Percentiles rank a stretch among this genome's conserved stretches.
These are phyloP conservation scores for Brenthis daphne DNA, from an alignment of 2,888 invertebrate species.

Conservation along the genomic window DNA sequence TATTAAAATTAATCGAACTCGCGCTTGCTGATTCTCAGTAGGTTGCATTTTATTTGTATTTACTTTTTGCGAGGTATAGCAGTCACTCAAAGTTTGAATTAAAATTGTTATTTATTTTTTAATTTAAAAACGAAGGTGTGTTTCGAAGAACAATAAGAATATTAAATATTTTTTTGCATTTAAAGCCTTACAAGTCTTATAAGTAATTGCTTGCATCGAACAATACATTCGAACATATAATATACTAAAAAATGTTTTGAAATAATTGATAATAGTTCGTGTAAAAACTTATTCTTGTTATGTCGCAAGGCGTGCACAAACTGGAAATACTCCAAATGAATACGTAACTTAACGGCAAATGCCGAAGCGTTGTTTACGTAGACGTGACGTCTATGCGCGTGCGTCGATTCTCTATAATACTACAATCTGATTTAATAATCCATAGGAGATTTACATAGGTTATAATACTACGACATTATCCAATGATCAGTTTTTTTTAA, in stretches of 20 bases:
- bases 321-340: conserved; percentile 20
- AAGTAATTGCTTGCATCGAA: too few species aligned
- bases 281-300: background rate
- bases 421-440: background rate
- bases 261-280: background rate
- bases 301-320: background rate
- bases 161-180: too few species aligned
- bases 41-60: conserved; percentile 13
- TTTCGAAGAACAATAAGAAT: too few species aligned
- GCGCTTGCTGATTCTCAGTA: conserved; percentile 23
- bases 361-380: conserved; percentile 25
- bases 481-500: too few species aligned
- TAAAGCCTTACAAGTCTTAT: too few species aligned
- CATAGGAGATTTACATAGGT: background rate
- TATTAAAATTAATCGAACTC: conserved; percentile 19
- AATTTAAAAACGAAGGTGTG: background rate
- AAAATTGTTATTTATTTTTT: conserved; percentile 5
- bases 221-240: background rate
- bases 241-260: background rate
- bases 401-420: conserved; percentile 10
- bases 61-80: background rate
- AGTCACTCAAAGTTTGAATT: background rate
- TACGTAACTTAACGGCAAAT: conserved; percentile 30
- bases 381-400: conserved; percentile 26
- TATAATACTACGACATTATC: too few species aligned